Evolutionary conservation across 35 echinoderm and acorn worm species (phyloP).

Genomic region (Antedon bifida): DNA sequence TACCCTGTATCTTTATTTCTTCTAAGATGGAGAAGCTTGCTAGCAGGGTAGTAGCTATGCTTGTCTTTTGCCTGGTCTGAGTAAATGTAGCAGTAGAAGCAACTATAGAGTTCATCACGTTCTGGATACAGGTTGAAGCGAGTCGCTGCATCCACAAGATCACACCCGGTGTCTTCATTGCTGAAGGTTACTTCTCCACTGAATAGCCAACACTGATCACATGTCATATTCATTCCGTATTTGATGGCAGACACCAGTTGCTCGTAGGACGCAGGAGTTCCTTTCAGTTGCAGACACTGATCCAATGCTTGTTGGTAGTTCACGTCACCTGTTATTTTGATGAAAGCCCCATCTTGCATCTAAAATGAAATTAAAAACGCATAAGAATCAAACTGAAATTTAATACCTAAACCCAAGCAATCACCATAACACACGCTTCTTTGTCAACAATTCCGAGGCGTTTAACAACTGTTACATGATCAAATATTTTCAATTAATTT

Average conservation of each 20-base stretch:
- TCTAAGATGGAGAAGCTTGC: neutral
- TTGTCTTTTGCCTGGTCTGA: neutral
- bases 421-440: too few relatives aligned
- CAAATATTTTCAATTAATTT: too few relatives aligned
- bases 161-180: neutral
- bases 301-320: neutral
- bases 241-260: neutral
- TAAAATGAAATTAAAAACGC: too few relatives aligned
- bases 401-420: too few relatives aligned
- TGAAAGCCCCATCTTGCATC: too few relatives aligned
- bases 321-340: too few relatives aligned
- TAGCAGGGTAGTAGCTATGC: neutral
- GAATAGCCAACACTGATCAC: neutral
- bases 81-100: neutral
- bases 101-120: neutral
- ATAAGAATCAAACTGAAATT: too few relatives aligned
- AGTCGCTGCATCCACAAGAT: neutral
- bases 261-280: neutral
- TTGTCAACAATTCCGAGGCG: too few relatives aligned
- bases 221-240: neutral
- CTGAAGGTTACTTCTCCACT: neutral
- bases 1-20: neutral
- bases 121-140: neutral
- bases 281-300: neutral
- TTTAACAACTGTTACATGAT: too few relatives aligned